These are phyloP conservation scores for Cyclopterus lumpus DNA, from an alignment of 2,797 vertebrate species.

Conservation along the genomic window DNA sequence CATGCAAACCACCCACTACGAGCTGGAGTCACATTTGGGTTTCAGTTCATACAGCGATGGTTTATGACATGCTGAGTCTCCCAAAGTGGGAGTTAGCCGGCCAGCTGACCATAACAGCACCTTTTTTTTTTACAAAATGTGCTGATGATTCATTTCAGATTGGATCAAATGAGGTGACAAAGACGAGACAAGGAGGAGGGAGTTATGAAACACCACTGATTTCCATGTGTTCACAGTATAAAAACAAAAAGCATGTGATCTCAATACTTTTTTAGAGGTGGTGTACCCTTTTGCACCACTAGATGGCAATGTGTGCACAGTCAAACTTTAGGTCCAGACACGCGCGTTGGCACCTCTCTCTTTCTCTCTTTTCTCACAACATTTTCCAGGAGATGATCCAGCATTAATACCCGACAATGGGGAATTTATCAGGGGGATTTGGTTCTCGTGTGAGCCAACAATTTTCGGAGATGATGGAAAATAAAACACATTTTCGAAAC, in stretches of 20 bases:
- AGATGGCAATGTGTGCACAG: conserved; percentile 80
- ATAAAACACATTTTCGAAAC: conserved; percentile 53
- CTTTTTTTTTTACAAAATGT: conserved; percentile 18
- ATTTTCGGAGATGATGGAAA: conserved; percentile 68
- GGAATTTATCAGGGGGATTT: conserved; percentile 64
- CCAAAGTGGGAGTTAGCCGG: conserved; percentile 51
- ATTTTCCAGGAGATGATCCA: conserved; percentile 79
- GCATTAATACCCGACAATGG: conserved; percentile 72
- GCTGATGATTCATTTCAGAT: conserved; percentile 48
- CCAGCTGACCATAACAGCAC: conserved; percentile 17
- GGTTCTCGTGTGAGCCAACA: conserved; percentile 65
- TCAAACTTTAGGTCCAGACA: conserved; percentile 27
- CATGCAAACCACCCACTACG: conserved; percentile 46
- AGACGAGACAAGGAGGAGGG: background rate
- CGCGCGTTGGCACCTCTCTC: conserved; percentile 4
- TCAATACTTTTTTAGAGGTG: background rate
- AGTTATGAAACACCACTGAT: conserved; percentile 23
- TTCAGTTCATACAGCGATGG: conserved; percentile 60
- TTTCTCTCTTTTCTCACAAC: conserved; percentile 33
- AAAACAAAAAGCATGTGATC: conserved; percentile 10
- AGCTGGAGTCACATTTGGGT: conserved; percentile 45
- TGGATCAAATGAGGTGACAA: conserved; percentile 27
- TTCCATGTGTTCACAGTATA: background rate
- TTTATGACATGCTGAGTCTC: conserved; percentile 65
- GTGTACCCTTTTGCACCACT: conserved; percentile 51